A percentile compares a stretch with the other conserved stretches of the same genome.
These are phyloP conservation scores for Tyto alba DNA, from an alignment of 2,113 vertebrate genomes.

Conservation along the genomic window DNA sequence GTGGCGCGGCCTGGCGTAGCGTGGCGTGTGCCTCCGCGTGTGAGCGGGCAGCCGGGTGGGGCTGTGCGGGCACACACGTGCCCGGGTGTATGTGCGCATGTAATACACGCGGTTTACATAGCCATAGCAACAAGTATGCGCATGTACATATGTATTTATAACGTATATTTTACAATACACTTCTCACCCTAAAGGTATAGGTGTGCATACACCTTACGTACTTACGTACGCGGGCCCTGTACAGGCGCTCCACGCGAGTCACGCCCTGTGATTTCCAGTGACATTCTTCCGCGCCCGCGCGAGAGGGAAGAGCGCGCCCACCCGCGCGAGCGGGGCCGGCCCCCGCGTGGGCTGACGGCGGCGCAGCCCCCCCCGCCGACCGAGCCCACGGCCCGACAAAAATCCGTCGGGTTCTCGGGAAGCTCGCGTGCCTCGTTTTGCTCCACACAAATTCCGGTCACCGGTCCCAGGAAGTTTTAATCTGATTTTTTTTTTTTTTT, in stretches of 20 bases:
- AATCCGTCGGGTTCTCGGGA: neutral
- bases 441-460: neutral
- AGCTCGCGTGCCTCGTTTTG: accelerated
- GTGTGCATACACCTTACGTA: too few species aligned
- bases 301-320: neutral
- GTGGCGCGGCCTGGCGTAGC: too few species aligned
- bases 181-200: too few species aligned
- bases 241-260: too few species aligned
- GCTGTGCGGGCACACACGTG: neutral
- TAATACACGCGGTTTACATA: too few species aligned
- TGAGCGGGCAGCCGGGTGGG: neutral
- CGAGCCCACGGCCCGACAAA: accelerated
- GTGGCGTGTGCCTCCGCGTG: neutral
- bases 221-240: too few species aligned
- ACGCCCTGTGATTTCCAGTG: neutral
- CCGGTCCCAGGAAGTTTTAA: neutral
- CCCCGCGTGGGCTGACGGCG: too few species aligned
- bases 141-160: accelerated
- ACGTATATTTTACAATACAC: neutral
- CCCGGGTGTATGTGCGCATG: too few species aligned
- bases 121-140: accelerated
- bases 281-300: accelerated
- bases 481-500: neutral
- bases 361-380: too few species aligned
- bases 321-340: too few species aligned